Conservation (phyloP, 2,888 invertebrate genomes). For the Amiota mariae region DNA sequence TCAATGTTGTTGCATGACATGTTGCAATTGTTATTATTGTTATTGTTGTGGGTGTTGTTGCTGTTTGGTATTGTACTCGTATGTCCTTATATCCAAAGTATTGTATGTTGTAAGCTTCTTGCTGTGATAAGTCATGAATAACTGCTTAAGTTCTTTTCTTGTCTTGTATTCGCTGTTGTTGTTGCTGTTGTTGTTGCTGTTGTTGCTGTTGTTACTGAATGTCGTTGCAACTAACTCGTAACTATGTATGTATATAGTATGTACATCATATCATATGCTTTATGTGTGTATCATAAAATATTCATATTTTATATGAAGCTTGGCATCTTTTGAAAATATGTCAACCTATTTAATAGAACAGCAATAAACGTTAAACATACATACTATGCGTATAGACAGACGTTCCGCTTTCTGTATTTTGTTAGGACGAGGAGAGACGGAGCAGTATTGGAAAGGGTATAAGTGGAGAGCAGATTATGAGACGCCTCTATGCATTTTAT, state of each 20-base stretch:
- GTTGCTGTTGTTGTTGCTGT: background rate
- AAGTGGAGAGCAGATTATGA: too few relatives aligned
- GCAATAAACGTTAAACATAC: background rate
- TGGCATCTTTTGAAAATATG: constrained; percentile 18
- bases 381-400: too few relatives aligned
- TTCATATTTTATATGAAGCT: constrained; percentile 2
- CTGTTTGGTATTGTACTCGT: constrained; percentile 17
- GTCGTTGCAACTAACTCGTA: background rate
- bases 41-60: background rate
- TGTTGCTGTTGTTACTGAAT: background rate
- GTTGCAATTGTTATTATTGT: constrained; percentile 12
- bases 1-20: constrained; percentile 2
- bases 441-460: too few relatives aligned
- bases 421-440: too few relatives aligned
- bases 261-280: background rate
- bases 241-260: too few relatives aligned
- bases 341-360: constrained; percentile 16
- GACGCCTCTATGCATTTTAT: too few relatives aligned
- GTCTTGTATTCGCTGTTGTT: background rate
- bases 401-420: too few relatives aligned
- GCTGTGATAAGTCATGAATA: constrained; percentile 23
- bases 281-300: constrained; percentile 1
- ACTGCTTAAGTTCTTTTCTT: constrained; percentile 19
- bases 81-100: too few relatives aligned
- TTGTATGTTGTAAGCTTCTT: background rate